These are phyloP conservation scores for Eurypyga helias DNA, from an alignment of 2,113 vertebrate genomes.

Conservation along the genomic window DNA sequence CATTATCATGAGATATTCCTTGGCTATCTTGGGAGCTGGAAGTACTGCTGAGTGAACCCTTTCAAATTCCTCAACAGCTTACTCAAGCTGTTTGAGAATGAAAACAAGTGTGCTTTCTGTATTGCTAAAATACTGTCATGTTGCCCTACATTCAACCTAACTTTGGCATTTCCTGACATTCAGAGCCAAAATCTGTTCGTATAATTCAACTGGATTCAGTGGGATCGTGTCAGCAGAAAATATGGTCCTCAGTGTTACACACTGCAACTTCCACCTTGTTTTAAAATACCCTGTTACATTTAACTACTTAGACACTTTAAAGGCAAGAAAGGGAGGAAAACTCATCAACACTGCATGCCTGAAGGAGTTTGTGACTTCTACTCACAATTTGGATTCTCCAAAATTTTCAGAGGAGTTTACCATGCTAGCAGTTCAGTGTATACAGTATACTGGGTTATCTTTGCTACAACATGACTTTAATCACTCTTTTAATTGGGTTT, in stretches of 20 bases:
- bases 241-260: not conserved
- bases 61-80: conserved; percentile 46
- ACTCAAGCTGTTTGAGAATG: not conserved
- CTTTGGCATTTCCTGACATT: conserved; percentile 23
- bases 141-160: not conserved
- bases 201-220: not conserved
- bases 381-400: not conserved
- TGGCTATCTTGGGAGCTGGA: conserved; percentile 2
- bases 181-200: not conserved
- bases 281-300: not conserved
- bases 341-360: not conserved
- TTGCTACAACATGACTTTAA: not conserved
- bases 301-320: not conserved
- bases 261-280: not conserved
- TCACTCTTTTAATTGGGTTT: not conserved
- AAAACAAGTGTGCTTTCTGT: conserved; percentile 11
- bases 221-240: not conserved
- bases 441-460: not conserved
- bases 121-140: not conserved
- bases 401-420: not conserved
- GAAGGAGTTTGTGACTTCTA: not conserved
- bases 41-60: not conserved
- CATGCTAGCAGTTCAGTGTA: not conserved
- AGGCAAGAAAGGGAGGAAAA: not conserved
- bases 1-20: conserved; percentile 6